These are phyloP conservation scores for Notechis scutatus DNA, from an alignment of 2,113 vertebrate genomes.

Conservation along the genomic window DNA sequence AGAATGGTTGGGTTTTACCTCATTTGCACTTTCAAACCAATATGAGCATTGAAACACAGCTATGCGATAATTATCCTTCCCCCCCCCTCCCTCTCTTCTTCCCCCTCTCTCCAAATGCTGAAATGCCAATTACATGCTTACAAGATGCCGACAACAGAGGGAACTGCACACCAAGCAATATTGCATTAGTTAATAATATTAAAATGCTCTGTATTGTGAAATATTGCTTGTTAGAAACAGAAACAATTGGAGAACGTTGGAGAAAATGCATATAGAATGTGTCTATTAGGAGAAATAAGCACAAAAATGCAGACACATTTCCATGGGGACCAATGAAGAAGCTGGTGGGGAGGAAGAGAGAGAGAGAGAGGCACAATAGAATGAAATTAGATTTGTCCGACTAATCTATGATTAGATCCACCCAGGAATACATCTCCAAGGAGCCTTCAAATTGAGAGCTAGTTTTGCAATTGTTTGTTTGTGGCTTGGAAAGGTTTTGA, in stretches of 20 bases:
- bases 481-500: not conserved
- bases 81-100: no score
- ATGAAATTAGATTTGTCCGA: not conserved
- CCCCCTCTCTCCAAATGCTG: not conserved
- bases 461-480: not conserved
- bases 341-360: not conserved
- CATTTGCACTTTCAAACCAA: not conserved
- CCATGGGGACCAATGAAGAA: not conserved
- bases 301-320: not conserved
- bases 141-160: not conserved
- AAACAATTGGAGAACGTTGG: not conserved
- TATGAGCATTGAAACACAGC: not conserved
- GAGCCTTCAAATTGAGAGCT: not conserved
- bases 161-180: not conserved
- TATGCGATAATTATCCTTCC: not conserved
- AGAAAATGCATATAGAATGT: not conserved
- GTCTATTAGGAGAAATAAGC: not conserved
- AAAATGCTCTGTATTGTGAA: not conserved
- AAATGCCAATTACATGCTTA: not conserved
- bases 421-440: not conserved
- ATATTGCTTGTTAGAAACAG: not conserved
- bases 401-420: not conserved
- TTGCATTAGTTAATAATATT: not conserved
- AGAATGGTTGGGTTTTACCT: not conserved
- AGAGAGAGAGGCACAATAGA: not conserved